Evolutionary conservation across 1,140 invertebrate species (phyloP), one percentile per base, ranked within the genome.

Genomic region (Cylas formicarius): DNA sequence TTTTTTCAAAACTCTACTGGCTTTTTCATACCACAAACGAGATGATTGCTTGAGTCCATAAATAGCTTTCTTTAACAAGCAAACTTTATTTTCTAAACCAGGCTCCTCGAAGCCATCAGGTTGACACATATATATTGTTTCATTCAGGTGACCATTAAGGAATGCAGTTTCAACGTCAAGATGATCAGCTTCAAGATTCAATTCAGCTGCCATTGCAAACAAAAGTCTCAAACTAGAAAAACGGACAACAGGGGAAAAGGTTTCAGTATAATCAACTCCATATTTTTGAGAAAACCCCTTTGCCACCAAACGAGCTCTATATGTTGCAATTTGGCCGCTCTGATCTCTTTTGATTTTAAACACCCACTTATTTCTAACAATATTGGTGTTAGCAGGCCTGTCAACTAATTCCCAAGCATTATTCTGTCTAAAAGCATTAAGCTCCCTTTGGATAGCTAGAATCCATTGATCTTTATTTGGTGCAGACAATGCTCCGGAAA

Each of bases 41-140:
- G 65, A 60, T 13, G 65, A 59, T 48, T 73, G 67, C 46, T 69
- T 67, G 6, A 72, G 39, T 3, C 64, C 65, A 46, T 71, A 71
- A 4, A 72, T 16, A 10, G 58, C 60, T 47, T 65, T 68, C 17
- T 47, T 55, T 14, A 46, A 24, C 21, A 46, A 37, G 27, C 48
- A 53, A 27, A 50, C 44, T 44, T 53, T 50, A 44, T 50, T 42
- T 44, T 47, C 41, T 29, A 34, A 40, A 17, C 39, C 33, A 19
- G 35, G 28, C 56, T 60, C 8, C 35, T 53, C 16, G 50, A 66
- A 36, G 60, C 53, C 53, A 35, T 49, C 18, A 21, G 22, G 44
- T 35, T 43, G 48, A 29, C 6, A 24, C 42, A 19, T 58, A 37
- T 36, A 41, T 36, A 38, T 51, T 60, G 50, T 53, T 59, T 68